Conservation (phyloP, 1,140 invertebrate genomes). For the Platorchestia sp. region DNA sequence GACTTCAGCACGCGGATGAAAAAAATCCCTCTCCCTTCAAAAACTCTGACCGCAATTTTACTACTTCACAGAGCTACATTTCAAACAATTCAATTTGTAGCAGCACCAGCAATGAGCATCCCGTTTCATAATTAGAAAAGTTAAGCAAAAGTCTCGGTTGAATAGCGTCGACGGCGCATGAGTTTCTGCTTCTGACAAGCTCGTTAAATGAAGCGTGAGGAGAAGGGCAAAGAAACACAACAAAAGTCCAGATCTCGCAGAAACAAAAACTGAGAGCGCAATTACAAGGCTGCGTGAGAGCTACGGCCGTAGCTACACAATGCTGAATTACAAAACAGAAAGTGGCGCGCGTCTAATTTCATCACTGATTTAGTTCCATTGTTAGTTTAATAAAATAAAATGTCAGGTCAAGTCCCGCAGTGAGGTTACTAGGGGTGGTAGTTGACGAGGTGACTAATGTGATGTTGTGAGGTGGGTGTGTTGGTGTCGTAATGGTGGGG, state of each 20-base stretch:
- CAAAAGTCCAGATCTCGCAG: background rate
- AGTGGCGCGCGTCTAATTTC: background rate
- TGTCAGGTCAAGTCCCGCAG: background rate
- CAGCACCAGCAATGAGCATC: background rate
- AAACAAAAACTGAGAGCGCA: background rate
- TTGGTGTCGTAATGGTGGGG: background rate
- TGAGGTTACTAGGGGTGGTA: background rate
- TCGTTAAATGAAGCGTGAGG: constrained; percentile 22
- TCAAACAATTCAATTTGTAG: background rate
- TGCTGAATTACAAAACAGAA: background rate
- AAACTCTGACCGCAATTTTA: background rate
- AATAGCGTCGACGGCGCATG: background rate
- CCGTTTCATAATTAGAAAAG: background rate
- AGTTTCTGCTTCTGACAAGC: constrained; percentile 11
- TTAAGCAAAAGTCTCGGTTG: background rate
- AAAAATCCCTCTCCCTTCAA: background rate
- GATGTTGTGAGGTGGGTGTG: background rate
- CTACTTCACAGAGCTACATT: background rate
- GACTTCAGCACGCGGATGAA: background rate
- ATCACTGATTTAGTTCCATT: background rate
- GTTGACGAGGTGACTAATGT: background rate
- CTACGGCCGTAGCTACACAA: background rate
- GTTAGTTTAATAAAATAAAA: background rate
- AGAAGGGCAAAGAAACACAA: background rate
- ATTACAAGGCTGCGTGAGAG: background rate